These are phyloP conservation scores for Eutolmus rufibarbis DNA, from an alignment of 2,888 invertebrate genomes.

Conservation along the genomic window DNA sequence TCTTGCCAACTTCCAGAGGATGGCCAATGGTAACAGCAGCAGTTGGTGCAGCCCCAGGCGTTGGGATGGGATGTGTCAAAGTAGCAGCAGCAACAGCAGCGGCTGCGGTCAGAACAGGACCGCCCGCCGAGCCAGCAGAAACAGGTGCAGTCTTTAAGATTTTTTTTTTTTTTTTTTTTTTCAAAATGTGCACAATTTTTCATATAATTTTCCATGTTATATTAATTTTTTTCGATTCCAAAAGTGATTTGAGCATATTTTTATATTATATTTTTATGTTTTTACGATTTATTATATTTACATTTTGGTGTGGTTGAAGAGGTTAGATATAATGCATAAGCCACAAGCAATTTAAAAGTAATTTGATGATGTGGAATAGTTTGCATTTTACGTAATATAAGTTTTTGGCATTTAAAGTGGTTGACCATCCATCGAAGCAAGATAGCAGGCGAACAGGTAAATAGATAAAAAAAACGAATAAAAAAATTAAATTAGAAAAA, in stretches of 20 bases:
- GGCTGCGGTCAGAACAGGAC: conserved; percentile 47
- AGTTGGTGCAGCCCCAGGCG: conserved; percentile 69
- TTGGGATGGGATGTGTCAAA: conserved; percentile 61
- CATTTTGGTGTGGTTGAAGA: conserved; percentile 41
- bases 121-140: conserved; percentile 50
- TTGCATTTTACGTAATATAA: conserved; percentile 24
- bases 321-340: conserved; percentile 43
- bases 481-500: conserved; percentile 51
- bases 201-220: conserved; percentile 44
- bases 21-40: conserved; percentile 65
- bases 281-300: conserved; percentile 37
- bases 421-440: conserved; percentile 61
- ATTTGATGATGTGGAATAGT: conserved; percentile 43
- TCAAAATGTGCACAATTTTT: conserved; percentile 49
- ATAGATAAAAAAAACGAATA: conserved; percentile 57
- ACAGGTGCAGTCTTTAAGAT: conserved; percentile 16
- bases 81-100: conserved; percentile 57
- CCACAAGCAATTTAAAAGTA: conserved; percentile 43
- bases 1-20: conserved; percentile 91
- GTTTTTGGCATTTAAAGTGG: conserved; percentile 41
- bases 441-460: conserved; percentile 60
- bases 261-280: conserved; percentile 43
- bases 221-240: conserved; percentile 47
- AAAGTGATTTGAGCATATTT: not conserved
- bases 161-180: conserved; percentile 24